phyloP scores from a whole-genome alignment of 2,797 vertebrate species.

The Sebastes baramenuke region DNA sequence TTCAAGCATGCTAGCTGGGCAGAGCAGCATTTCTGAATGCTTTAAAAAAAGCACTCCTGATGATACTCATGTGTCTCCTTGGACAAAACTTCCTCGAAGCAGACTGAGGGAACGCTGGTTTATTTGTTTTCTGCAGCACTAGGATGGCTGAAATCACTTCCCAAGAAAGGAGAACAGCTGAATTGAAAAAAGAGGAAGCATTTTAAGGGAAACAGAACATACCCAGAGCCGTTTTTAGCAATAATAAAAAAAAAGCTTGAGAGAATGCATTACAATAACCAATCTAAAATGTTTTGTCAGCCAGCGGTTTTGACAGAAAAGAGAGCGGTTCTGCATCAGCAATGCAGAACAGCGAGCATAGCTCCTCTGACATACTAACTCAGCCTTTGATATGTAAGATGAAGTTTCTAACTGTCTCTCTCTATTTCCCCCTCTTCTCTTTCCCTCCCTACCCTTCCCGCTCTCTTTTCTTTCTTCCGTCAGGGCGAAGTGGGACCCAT shows the following conservation, averaged over 20 bases:
- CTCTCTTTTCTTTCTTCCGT: conserved; percentile 57
- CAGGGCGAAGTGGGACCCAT: conserved; percentile 84
- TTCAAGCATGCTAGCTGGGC: background rate
- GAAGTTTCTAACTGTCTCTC: conserved; percentile 66
- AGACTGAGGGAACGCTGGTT: background rate
- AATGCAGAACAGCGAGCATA: conserved; percentile 39
- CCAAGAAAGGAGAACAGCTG: background rate
- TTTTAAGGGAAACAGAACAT: background rate
- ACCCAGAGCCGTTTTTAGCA: background rate
- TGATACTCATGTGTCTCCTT: background rate
- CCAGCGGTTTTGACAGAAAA: conserved; percentile 27
- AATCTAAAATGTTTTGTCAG: conserved; percentile 54
- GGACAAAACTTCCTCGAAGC: background rate
- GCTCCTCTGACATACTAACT: conserved; percentile 57
- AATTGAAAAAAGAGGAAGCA: conserved; percentile 4
- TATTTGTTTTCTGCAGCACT: background rate
- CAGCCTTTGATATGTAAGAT: conserved; percentile 64
- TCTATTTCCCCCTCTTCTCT: conserved; percentile 26
- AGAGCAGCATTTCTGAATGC: background rate
- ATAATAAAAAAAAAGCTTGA: background rate
- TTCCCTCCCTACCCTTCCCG: conserved; percentile 19
- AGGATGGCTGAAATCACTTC: background rate
- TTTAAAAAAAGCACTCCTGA: background rate
- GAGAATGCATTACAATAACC: conserved; percentile 28
- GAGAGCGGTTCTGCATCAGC: conserved; percentile 38